These are phyloP conservation scores for Channa maculata DNA, from an alignment of 2,113 vertebrate species.

Conservation along the genomic window DNA sequence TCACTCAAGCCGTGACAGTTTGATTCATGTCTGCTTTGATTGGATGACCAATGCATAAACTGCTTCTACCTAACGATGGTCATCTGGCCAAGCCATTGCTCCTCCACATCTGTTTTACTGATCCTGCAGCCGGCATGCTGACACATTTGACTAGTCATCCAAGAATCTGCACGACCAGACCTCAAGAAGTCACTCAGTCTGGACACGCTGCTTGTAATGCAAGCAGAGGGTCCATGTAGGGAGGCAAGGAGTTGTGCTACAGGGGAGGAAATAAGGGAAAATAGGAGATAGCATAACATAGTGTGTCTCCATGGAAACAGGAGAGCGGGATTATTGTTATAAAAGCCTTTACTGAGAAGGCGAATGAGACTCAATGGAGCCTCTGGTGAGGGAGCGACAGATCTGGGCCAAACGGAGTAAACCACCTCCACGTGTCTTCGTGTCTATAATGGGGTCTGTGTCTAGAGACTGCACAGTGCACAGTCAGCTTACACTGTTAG, in stretches of 20 bases:
- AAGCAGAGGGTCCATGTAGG: conserved; percentile 22
- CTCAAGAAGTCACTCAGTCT: conserved; percentile 23
- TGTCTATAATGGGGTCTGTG: conserved; percentile 45
- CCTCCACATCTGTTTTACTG: conserved; percentile 54
- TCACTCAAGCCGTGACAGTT: conserved; percentile 32
- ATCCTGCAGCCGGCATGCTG: conserved; percentile 27
- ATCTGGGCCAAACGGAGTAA: conserved; percentile 71
- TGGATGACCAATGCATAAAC: conserved; percentile 31
- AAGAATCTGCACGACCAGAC: conserved; percentile 42
- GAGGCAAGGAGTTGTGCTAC: conserved; percentile 18
- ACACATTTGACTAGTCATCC: conserved; percentile 45
- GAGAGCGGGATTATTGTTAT: conserved; percentile 62
- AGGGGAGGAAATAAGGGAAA: conserved; percentile 33
- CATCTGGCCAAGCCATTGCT: conserved; percentile 33
- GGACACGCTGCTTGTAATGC: conserved; percentile 29
- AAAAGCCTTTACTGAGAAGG: conserved; percentile 61
- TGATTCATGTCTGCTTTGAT: conserved; percentile 52
- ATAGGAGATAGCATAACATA: conserved; percentile 44
- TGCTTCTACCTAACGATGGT: conserved; percentile 19
- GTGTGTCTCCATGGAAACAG: conserved; percentile 60
- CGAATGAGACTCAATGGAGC: conserved; percentile 63
- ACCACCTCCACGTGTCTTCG: conserved; percentile 61
- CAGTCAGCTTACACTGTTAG: conserved; percentile 20
- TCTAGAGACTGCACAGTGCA: conserved; percentile 27
- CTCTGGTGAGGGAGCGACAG: conserved; percentile 64